These are phyloP conservation scores for Galbula dea DNA, from an alignment of 2,113 vertebrate genomes.

Conservation along the genomic window DNA sequence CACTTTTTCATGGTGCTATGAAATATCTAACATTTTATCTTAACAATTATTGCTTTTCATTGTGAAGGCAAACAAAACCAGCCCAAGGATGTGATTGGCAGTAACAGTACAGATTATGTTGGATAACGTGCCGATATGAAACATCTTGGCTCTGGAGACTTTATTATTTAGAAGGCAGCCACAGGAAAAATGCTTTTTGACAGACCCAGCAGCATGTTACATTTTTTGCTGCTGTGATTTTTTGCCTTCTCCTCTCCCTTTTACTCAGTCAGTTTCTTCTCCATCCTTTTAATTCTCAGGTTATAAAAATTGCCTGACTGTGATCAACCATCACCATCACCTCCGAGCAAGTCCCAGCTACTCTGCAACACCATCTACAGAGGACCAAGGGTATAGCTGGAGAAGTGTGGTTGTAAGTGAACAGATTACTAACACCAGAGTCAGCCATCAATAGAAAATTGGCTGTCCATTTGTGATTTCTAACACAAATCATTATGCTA, in stretches of 20 bases:
- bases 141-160: not conserved
- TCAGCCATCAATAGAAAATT: not conserved
- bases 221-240: not conserved
- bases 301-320: slow-evolving; percentile 76
- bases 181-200: not conserved
- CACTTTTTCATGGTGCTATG: not conserved
- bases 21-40: not conserved
- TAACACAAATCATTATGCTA: not conserved
- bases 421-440: not conserved
- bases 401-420: slow-evolving; percentile 78
- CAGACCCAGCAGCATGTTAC: not conserved
- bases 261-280: not conserved
- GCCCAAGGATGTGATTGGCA: not conserved
- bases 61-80: not conserved
- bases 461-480: not conserved
- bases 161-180: not conserved
- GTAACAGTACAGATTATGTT: not conserved
- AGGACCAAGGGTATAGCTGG: slow-evolving; percentile 76
- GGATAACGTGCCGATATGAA: not conserved
- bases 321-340: slow-evolving; percentile 72
- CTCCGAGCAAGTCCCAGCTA: slow-evolving; percentile 72
- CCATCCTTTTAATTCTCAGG: slow-evolving; percentile 54
- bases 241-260: not conserved
- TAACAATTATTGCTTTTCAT: not conserved
- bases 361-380: slow-evolving; percentile 68